A percentile compares a stretch with the other conserved stretches of the same genome.
Conservation (phyloP, 2,888 invertebrate genomes). For the Watsonalla cultraria region DNA sequence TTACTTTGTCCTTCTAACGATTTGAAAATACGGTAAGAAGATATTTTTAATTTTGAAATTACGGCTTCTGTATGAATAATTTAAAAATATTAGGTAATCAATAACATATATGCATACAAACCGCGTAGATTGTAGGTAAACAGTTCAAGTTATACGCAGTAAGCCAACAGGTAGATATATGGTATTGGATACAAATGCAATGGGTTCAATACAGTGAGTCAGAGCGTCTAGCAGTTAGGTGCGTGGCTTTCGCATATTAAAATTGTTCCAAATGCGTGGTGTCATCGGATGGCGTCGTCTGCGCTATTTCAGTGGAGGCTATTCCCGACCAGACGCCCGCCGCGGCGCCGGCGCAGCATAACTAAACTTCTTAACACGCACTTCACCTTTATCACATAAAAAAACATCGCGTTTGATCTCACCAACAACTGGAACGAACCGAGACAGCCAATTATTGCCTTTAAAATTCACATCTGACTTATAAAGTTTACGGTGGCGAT, state of each 20-base stretch:
- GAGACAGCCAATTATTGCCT: background rate
- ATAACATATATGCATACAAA: no score
- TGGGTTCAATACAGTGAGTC: background rate
- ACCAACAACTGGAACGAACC: conserved; percentile 14
- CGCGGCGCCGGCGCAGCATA: conserved; percentile 33
- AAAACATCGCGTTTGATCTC: conserved; percentile 41
- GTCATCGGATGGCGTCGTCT: conserved; percentile 46
- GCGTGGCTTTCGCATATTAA: conserved; percentile 49
- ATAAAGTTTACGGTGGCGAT: background rate
- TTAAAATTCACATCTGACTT: background rate
- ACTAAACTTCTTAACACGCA: conserved; percentile 39
- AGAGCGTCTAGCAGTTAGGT: conserved; percentile 25
- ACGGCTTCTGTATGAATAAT: no score
- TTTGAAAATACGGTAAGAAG: no score
- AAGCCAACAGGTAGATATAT: background rate
- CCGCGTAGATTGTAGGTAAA: no score
- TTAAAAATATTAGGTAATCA: no score
- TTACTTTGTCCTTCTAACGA: no score
- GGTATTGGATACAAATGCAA: background rate
- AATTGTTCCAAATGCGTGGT: conserved; percentile 48
- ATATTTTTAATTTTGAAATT: no score
- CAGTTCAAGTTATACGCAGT: background rate
- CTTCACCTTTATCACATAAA: conserved; percentile 50
- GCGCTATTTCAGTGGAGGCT: conserved; percentile 50
- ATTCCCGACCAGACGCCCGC: conserved; percentile 49